These are phyloP conservation scores for Limenitis camilla DNA, from an alignment of 2,888 invertebrate genomes.

Conservation along the genomic window DNA sequence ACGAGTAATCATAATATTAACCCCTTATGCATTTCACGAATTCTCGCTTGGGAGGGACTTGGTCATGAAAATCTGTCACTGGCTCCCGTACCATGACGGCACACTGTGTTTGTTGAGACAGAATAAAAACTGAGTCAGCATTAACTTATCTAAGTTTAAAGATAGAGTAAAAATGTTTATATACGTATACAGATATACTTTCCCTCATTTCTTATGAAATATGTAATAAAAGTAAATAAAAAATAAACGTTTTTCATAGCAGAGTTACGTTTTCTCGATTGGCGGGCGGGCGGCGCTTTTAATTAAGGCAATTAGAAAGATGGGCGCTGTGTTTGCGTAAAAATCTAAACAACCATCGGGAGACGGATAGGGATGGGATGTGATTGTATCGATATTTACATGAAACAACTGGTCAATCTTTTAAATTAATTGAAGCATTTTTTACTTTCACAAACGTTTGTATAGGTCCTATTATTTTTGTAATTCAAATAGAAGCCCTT, in stretches of 20 bases:
- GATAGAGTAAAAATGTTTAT: no score
- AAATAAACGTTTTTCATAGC: conserved; percentile 16
- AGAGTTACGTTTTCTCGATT: conserved; percentile 36
- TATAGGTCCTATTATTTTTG: no score
- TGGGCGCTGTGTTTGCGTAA: conserved; percentile 65
- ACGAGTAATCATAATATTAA: no score
- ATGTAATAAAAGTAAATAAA: conserved; percentile 7
- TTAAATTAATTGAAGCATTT: no score
- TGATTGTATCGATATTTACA: conserved; percentile 25
- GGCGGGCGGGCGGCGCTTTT: conserved; percentile 51
- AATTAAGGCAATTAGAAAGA: conserved; percentile 72
- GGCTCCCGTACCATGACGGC: no score
- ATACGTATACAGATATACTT: no score
- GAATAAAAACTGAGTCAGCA: background rate
- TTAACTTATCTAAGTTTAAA: no score
- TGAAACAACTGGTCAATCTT: background rate
- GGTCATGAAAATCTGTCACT: no score
- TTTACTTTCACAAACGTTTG: no score
- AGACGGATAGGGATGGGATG: conserved; percentile 30
- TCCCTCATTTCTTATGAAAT: background rate
- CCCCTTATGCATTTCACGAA: no score
- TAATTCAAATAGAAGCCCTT: no score
- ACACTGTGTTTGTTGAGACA: background rate
- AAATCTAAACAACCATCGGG: conserved; percentile 66
- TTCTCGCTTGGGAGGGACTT: no score